Evolutionary conservation across 2,888 invertebrate genomes (phyloP).

Genomic region (Dascillus cervinus): DNA sequence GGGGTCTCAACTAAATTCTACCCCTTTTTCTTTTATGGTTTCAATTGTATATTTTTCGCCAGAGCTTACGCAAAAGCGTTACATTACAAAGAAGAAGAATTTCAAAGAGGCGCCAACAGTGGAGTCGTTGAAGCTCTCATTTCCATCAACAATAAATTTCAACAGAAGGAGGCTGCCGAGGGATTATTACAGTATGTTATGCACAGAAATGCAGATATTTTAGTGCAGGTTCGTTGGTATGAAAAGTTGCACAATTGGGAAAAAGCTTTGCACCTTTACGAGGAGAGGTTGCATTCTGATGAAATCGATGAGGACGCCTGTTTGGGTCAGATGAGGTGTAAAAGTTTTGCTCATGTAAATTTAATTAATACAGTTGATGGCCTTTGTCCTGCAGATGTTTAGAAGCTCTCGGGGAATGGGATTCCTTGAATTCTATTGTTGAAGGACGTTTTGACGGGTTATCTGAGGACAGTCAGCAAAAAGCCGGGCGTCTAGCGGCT

Average conservation of each 20-base stretch:
- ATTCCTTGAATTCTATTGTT: conserved; percentile 72
- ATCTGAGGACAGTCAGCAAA: conserved; percentile 49
- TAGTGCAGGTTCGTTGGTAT: conserved; percentile 88
- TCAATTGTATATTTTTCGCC: conserved; percentile 6
- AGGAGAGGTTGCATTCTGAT: conserved; percentile 60
- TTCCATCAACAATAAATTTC: conserved; percentile 95
- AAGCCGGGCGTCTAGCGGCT: conserved; percentile 84
- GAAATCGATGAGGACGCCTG: conserved; percentile 66
- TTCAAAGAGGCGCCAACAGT: conserved; percentile 71
- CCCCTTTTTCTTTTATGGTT: not conserved
- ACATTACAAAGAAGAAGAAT: conserved; percentile 91
- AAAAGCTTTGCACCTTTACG: conserved; percentile 83
- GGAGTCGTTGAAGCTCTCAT: conserved; percentile 90
- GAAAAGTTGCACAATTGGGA: conserved; percentile 99
- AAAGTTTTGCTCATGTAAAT: not conserved
- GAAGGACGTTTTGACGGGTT: conserved; percentile 65
- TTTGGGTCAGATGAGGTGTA: conserved; percentile 79
- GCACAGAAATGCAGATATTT: conserved; percentile 59
- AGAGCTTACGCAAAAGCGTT: conserved; percentile 71
- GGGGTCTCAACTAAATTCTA: too few relatives aligned
- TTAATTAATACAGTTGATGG: too few relatives aligned
- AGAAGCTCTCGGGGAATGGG: conserved; percentile 97
- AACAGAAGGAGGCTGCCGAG: conserved; percentile 96
- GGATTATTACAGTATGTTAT: conserved; percentile 86
- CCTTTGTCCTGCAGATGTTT: too few relatives aligned